A percentile compares a stretch with the other conserved stretches of the same genome.
Evolutionary conservation across 2,113 vertebrate genomes (phyloP).

Genomic region (Stictonetta naevosa): DNA sequence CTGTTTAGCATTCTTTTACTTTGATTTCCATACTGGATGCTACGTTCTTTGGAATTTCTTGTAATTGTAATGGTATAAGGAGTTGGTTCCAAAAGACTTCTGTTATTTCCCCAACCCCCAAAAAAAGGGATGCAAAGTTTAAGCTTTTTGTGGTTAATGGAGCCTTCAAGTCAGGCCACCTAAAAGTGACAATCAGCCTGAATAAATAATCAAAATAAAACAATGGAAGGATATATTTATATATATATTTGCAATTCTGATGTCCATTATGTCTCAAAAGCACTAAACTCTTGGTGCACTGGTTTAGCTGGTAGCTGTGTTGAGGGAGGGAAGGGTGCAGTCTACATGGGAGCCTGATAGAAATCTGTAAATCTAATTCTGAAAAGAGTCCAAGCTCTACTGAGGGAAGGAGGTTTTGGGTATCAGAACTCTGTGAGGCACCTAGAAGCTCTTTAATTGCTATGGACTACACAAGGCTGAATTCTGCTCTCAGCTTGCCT

Average conservation of each 20-base stretch:
- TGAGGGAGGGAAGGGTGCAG: not conserved
- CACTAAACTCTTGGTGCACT: not conserved
- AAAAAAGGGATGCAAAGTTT: not conserved
- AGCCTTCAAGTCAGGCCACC: not conserved
- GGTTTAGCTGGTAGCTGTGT: not conserved
- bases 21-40: not conserved
- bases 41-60: not conserved
- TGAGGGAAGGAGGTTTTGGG: not conserved
- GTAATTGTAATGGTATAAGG: not conserved
- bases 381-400: not conserved
- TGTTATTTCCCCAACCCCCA: not conserved
- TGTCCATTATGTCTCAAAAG: not conserved
- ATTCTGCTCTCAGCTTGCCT: not conserved
- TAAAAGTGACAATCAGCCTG: not conserved
- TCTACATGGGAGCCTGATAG: not conserved
- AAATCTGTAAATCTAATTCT: not conserved
- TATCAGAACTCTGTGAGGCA: not conserved
- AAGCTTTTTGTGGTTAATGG: not conserved
- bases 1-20: not conserved
- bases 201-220: not conserved
- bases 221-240: accelerated
- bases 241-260: not conserved
- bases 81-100: not conserved
- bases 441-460: not conserved
- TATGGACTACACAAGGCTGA: not conserved